Base-by-base conservation (phyloP, 1,140 invertebrate species). In the Pseudomyrmex cubaensis region DNA sequence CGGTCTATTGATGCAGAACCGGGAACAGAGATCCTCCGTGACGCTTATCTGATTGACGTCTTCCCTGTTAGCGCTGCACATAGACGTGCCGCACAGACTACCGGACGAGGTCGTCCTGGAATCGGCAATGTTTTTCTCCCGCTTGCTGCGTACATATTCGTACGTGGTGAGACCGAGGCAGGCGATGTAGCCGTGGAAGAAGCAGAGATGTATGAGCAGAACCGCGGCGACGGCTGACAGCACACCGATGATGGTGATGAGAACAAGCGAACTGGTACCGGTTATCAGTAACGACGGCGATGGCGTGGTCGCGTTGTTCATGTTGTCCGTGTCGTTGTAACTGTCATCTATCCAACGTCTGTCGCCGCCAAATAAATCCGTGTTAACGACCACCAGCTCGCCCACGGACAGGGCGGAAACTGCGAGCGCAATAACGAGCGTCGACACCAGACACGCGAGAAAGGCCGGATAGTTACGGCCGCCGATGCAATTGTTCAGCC, bases 401-500 rank as follows among this genome's bases (percentile, higher is more conserved):
- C 95, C 94, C 20, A 97, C 91, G 70, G 96, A 96, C 17, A 98
- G 94, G 8, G 95, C 95, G 70, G 97, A 94, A 15, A 98, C 96
- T n/a, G 96, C 94, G 13, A 97, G 88, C 8, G 96, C 95, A 63
- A 97, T 96, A 20, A 97, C 91, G 73, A 98, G 96, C 3, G 98
- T 98, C 25, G 97, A 97, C n/a, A 97, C 95, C 9, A 99, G 96
- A 89, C 97, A 98, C 87, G 96, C 95, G 35, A 99, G 95, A 92
- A 99, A 99, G 22, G 97, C 96, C 44, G 95, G 95, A 94, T 99
- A 99, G 92, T 99, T 99, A 82, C 98, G 95, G 9, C 95, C 95
- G 0, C 99, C 99, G 25, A 99, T 96, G 94, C 99, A 99, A 92
- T 98, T 98, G 94, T 99, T 99, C 44, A 99, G 94, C 99, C 99